A percentile compares a stretch with the other conserved stretches of the same genome.
These are phyloP conservation scores for Clepsis dumicolana DNA, from an alignment of 2,888 invertebrate species.

Conservation along the genomic window DNA sequence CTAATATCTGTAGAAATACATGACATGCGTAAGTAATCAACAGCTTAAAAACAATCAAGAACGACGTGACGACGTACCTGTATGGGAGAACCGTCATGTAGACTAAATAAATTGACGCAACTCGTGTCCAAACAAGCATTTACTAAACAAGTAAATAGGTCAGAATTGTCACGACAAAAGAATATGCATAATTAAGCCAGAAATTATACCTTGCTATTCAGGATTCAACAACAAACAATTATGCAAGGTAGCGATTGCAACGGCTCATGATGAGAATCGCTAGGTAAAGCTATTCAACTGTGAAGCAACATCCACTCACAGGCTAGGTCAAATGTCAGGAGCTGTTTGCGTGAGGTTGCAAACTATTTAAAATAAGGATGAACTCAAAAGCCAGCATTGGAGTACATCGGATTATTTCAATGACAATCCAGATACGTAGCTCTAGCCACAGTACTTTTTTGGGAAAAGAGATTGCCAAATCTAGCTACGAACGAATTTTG, in stretches of 20 bases:
- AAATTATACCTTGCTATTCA: background rate
- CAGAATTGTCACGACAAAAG: background rate
- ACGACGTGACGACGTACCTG: background rate
- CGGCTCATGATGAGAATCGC: conserved; percentile 23
- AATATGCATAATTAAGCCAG: background rate
- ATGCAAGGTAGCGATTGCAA: background rate
- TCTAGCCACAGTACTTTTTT: background rate
- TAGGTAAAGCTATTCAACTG: conserved; percentile 27
- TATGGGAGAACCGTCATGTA: background rate
- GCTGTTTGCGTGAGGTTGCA: conserved; percentile 46
- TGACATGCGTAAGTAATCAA: too few species aligned
- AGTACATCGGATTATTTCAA: background rate
- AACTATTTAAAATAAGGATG: background rate
- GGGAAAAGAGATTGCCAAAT: background rate
- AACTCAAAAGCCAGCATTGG: background rate
- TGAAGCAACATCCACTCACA: conserved; percentile 29
- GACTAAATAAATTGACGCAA: conserved; percentile 1
- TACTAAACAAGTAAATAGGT: background rate
- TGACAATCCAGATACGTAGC: background rate
- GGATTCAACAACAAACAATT: background rate
- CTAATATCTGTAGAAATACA: too few species aligned
- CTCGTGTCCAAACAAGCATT: background rate
- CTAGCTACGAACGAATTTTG: conserved; percentile 1
- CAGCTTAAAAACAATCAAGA: background rate
- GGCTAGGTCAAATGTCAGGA: conserved; percentile 59